phyloP scores from a whole-genome alignment of 2,113 vertebrate species.

The Hypanus sabinus region DNA sequence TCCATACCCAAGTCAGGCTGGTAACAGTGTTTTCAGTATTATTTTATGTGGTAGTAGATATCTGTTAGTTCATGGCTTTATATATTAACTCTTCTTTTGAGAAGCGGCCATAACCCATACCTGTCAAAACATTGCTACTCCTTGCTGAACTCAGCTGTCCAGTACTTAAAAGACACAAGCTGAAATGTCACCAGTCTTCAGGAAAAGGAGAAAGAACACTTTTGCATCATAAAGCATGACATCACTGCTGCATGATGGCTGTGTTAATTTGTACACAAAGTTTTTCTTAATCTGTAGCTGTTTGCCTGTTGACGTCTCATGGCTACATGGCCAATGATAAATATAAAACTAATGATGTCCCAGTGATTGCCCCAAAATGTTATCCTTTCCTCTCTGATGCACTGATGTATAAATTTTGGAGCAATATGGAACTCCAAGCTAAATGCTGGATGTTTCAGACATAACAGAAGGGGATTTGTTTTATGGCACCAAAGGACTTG shows the following conservation, averaged over 20 bases:
- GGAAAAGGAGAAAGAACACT: conserved; percentile 23
- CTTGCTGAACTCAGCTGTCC: not conserved
- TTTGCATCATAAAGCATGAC: conserved; percentile 37
- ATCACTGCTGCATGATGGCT: not conserved
- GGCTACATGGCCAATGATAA: not conserved
- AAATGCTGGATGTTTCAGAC: not conserved
- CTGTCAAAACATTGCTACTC: not conserved
- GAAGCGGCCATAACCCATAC: not conserved
- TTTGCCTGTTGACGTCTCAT: not conserved
- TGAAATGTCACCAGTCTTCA: conserved; percentile 7
- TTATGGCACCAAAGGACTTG: not conserved
- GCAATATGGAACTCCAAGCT: not conserved
- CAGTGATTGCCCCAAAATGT: not conserved
- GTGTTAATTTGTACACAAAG: not conserved
- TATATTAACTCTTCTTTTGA: not conserved
- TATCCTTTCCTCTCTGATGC: not conserved
- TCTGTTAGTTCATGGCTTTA: not conserved
- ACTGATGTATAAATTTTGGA: not conserved
- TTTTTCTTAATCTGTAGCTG: not conserved
- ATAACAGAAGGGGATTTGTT: not conserved
- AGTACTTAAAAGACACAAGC: not conserved
- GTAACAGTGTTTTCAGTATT: not conserved
- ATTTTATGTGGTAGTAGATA: not conserved
- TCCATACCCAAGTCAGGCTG: not conserved
- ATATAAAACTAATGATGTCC: not conserved